These are phyloP conservation scores for Phyllotreta cruciferae DNA, from an alignment of 2,888 invertebrate genomes.

Conservation along the genomic window DNA sequence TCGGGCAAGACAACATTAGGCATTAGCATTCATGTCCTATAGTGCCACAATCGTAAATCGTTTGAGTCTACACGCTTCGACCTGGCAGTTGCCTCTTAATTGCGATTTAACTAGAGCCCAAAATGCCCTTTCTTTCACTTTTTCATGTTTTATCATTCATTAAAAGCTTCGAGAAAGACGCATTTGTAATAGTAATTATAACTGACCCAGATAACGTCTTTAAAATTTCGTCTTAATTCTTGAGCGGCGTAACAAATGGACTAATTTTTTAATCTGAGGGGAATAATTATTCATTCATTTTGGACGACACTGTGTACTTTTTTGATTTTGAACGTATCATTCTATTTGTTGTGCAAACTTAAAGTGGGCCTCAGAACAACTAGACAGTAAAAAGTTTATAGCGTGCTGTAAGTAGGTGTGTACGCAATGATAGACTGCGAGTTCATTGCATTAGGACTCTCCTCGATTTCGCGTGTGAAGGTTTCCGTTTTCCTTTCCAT, in stretches of 20 bases:
- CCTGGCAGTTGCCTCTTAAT: slow-evolving; percentile 43
- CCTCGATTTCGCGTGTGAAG: slow-evolving; percentile 15
- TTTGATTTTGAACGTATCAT: neutral
- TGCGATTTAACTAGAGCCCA: slow-evolving; percentile 43
- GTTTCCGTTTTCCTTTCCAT: slow-evolving; percentile 17
- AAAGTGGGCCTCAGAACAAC: slow-evolving; percentile 5
- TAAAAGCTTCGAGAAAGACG: slow-evolving; percentile 8
- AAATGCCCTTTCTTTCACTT: slow-evolving; percentile 32
- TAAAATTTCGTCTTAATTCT: slow-evolving; percentile 2
- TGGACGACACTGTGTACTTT: too few relatives aligned
- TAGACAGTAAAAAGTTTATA: slow-evolving; percentile 17
- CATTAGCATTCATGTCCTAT: slow-evolving; percentile 45
- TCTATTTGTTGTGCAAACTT: slow-evolving; percentile 9
- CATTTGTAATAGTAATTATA: slow-evolving; percentile 16
- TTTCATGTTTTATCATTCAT: slow-evolving; percentile 21
- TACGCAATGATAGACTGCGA: slow-evolving; percentile 17
- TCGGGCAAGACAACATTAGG: slow-evolving; percentile 39
- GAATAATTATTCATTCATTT: too few relatives aligned
- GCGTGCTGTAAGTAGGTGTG: slow-evolving; percentile 19
- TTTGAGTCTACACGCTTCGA: slow-evolving; percentile 40
- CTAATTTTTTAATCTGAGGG: too few relatives aligned
- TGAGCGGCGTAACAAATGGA: neutral
- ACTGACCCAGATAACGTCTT: slow-evolving; percentile 12
- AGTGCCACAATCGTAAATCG: slow-evolving; percentile 46
- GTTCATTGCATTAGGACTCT: slow-evolving; percentile 20